phyloP scores from a whole-genome alignment of 2,113 vertebrate genomes.

The Podarcis raffonei region DNA sequence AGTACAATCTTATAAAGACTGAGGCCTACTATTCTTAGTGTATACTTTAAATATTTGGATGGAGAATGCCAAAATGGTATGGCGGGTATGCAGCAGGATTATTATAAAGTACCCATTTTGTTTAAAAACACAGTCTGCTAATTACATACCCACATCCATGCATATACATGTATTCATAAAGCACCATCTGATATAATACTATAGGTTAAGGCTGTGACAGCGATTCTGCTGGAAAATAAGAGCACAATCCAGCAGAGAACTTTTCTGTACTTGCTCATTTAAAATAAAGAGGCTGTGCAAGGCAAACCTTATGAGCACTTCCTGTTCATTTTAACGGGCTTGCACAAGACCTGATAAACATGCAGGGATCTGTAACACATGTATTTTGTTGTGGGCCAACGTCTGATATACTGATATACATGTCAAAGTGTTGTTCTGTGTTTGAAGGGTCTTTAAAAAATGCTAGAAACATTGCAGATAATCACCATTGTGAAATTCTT shows the following conservation, averaged over 20 bases:
- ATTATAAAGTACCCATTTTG: neutral
- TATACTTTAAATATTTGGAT: neutral
- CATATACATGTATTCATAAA: conserved; percentile 53
- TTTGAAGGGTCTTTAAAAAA: conserved; percentile 49
- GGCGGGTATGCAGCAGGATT: rapidly evolving
- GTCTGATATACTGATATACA: neutral
- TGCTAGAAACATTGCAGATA: conserved; percentile 59
- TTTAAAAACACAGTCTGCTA: neutral
- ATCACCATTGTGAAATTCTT: conserved; percentile 47
- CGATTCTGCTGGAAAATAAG: conserved; percentile 57
- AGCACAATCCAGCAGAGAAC: neutral
- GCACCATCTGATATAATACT: conserved; percentile 61
- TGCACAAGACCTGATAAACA: neutral
- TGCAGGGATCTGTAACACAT: conserved; percentile 44
- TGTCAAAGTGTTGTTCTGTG: conserved; percentile 38
- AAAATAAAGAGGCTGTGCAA: neutral
- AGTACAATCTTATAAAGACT: neutral
- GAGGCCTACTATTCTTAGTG: neutral
- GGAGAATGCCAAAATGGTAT: neutral
- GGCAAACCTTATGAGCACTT: neutral
- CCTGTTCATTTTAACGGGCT: neutral
- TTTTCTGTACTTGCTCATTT: neutral
- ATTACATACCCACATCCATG: conserved; percentile 45
- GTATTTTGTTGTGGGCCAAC: conserved; percentile 42
- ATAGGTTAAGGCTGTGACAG: conserved; percentile 66